Base-by-base conservation (phyloP, 2,113 vertebrate species). In the Eublepharis macularius region DNA sequence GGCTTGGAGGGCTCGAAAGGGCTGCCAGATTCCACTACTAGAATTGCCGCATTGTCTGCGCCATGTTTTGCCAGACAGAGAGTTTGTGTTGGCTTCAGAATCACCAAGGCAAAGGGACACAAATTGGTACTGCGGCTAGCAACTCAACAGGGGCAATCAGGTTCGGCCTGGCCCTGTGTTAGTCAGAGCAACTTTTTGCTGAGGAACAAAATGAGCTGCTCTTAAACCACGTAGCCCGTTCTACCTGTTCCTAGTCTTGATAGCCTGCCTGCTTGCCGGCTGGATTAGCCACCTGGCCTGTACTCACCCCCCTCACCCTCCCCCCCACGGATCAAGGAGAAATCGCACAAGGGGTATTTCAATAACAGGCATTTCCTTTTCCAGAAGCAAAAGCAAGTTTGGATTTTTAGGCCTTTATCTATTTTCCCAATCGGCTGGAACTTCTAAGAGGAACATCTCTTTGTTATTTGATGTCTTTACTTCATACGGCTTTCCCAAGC, bases 401-500 rank as follows among this genome's bases (percentile, higher is more conserved):
- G 57, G 57, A 21, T 12, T 76, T 51, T 32, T 29, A 9, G 16
- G 21, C 14, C 21, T 54, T 63, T 63, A 21, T 11, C 4, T 24
- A 13, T 57, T 57, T 79, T 0, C 0, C 68, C 11, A 76, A 82
- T 12, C 1, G 13, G 8, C 4, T 45, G 39, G 45, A 68, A 76
- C 45, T 9, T 63, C 41, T 39, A 57, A 66, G 12, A 0, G 3
- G 11, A 60, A 29, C 14, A 0, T 0, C 0, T 13, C 9, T 39
- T n/a, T 13, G 10, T 12, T 0, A 1, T 13, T 0, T 0, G 1
- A 36, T 47, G 36, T 4, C 54, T 54, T 45, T 26, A 19, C 10
- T 70, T 81, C 7, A 24, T 72, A 17, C 8, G n/a, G 21, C 7
- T 73, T 49, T n/a, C 0, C 0, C 14, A 11, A 1, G 0, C 72